These are phyloP conservation scores for Anolis apletophallus DNA, from an alignment of 2,797 vertebrate genomes.

Conservation along the genomic window DNA sequence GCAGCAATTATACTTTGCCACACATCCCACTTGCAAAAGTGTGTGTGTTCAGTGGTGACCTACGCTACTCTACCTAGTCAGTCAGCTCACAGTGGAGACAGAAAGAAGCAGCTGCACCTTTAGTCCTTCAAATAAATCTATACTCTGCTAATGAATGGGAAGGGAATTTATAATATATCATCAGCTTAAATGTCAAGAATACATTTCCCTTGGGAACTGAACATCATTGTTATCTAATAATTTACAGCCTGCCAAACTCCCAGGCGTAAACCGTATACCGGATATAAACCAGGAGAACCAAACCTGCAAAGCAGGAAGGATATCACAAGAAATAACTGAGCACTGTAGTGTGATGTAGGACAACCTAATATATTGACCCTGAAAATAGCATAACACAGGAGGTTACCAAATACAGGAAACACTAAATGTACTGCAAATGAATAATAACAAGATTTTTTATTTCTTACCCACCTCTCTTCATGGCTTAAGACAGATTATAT, in stretches of 20 bases:
- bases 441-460: no score
- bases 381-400: neutral
- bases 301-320: constrained; percentile 33
- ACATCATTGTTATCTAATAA: neutral
- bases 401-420: neutral
- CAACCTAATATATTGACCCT: neutral
- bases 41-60: neutral
- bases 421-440: neutral
- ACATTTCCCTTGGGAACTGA: neutral
- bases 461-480: no score
- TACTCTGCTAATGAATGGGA: neutral
- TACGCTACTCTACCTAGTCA: neutral
- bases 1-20: no score
- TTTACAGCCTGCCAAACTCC: neutral
- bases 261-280: neutral
- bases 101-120: neutral
- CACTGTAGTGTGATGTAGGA: neutral
- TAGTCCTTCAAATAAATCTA: neutral
- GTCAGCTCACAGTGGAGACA: neutral
- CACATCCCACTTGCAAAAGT: neutral
- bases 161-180: neutral
- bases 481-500: no score
- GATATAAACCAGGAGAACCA: constrained; percentile 16
- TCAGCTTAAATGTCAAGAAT: neutral
- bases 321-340: neutral